These are phyloP conservation scores for Acropternis orthonyx DNA, from an alignment of 2,797 vertebrate species.

Conservation along the genomic window DNA sequence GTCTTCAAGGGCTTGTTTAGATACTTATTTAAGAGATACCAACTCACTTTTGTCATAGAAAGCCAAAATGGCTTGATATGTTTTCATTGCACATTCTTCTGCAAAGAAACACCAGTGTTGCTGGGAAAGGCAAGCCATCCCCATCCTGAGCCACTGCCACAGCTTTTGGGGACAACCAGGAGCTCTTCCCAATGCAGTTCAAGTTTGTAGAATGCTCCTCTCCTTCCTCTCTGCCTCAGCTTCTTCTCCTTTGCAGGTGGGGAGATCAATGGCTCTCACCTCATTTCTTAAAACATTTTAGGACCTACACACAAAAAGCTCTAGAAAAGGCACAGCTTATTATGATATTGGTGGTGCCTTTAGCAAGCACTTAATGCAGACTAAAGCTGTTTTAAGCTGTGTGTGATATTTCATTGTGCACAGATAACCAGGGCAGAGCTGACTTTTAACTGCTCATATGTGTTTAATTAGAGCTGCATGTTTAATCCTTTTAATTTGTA, in stretches of 20 bases:
- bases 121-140: background rate
- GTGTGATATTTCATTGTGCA: slow-evolving; percentile 33
- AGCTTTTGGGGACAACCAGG: background rate
- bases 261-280: background rate
- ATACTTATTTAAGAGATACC: background rate
- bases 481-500: slow-evolving; percentile 74
- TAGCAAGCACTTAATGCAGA: slow-evolving; percentile 40
- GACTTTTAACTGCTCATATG: slow-evolving; percentile 27
- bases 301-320: background rate
- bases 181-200: fast-evolving
- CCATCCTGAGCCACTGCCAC: background rate
- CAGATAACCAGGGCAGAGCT: slow-evolving; percentile 65
- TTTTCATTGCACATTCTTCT: background rate
- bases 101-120: background rate
- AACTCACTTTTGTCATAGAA: background rate
- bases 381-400: background rate
- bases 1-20: slow-evolving; percentile 12
- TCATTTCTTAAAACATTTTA: background rate
- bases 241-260: background rate
- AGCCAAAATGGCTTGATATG: background rate
- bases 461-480: slow-evolving; percentile 68
- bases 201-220: background rate
- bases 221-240: background rate
- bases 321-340: background rate
- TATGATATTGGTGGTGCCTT: slow-evolving; percentile 16